phyloP scores from a whole-genome alignment of 1,140 invertebrate species.

The Dinoponera quadriceps region DNA sequence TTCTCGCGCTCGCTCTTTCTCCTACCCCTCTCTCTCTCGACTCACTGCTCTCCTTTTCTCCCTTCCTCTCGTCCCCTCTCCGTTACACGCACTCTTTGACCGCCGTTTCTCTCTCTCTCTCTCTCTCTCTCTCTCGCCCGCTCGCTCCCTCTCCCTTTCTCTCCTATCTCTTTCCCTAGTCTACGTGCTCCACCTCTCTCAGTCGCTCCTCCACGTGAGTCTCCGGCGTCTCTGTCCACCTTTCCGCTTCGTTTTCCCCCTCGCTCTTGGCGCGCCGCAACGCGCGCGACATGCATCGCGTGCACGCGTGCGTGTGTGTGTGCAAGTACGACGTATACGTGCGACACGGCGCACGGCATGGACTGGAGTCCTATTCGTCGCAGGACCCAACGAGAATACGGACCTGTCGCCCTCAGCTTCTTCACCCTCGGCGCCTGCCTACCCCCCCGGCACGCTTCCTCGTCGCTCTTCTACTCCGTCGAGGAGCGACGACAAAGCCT shows the following conservation, averaged over 20 bases:
- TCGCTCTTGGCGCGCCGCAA: constrained; percentile 16
- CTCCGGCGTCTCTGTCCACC: constrained; percentile 13
- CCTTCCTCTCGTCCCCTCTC: constrained; percentile 12
- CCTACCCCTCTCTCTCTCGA: constrained; percentile 25
- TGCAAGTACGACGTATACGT: background rate
- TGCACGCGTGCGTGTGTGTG: background rate
- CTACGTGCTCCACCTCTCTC: constrained; percentile 9
- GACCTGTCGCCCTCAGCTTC: constrained; percentile 72
- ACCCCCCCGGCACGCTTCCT: constrained; percentile 28
- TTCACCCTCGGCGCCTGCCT: constrained; percentile 56
- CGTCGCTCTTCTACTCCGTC: constrained; percentile 2
- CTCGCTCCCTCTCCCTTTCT: constrained; percentile 15
- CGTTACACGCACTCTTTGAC: constrained; percentile 54
- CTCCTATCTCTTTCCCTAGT: constrained; percentile 61
- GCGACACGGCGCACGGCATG: background rate
- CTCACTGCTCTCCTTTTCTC: constrained; percentile 33
- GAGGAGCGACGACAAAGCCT: constrained; percentile 43
- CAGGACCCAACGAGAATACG: constrained; percentile 67
- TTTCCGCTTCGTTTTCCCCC: constrained; percentile 24
- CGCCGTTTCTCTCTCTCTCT: background rate
- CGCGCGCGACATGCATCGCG: constrained; percentile 16
- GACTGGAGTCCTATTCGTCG: constrained; percentile 45
- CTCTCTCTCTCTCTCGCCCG: constrained; percentile 23
- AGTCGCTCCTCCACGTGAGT: constrained; percentile 51
- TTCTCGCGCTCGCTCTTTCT: constrained; percentile 41